A percentile compares a stretch with the other conserved stretches of the same genome.
Conservation (phyloP, 2,797 vertebrate species). For the Rhinella marina region DNA sequence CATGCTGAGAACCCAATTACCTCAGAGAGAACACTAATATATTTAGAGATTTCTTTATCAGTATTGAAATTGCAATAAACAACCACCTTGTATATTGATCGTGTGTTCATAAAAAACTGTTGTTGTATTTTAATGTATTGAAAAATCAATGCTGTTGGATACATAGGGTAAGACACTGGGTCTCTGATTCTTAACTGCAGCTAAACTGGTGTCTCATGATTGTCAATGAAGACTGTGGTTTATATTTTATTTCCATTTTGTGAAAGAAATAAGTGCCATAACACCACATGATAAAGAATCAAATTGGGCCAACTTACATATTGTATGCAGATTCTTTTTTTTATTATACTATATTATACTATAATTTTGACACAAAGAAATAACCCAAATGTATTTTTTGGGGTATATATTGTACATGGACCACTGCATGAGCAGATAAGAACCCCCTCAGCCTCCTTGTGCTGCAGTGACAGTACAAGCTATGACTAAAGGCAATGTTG, state of each 20-base stretch:
- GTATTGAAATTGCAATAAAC: conserved; percentile 57
- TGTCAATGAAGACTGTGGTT: conserved; percentile 27
- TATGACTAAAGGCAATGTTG: no score
- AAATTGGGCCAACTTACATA: no score
- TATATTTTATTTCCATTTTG: conserved; percentile 13
- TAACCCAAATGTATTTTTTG: no score
- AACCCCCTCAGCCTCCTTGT: no score
- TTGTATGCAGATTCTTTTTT: background rate
- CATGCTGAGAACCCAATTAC: conserved; percentile 31
- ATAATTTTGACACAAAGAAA: no score
- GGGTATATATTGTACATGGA: no score
- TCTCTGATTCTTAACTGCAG: conserved; percentile 38
- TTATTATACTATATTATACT: no score
- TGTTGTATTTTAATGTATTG: conserved; percentile 45
- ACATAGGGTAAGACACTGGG: conserved; percentile 13
- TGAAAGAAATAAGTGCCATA: no score
- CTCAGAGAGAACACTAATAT: conserved; percentile 31
- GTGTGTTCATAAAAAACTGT: conserved; percentile 21
- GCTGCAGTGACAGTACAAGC: no score
- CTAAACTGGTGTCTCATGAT: conserved; percentile 33
- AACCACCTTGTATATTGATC: conserved; percentile 50
- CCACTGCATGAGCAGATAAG: no score
- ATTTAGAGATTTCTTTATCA: conserved; percentile 39
- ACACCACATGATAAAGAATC: no score
- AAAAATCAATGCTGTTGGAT: conserved; percentile 46